Evolutionary conservation across 2,797 vertebrate species (phyloP), one percentile per base, ranked within the genome.

Genomic region (Eurystomus glaucurus): DNA sequence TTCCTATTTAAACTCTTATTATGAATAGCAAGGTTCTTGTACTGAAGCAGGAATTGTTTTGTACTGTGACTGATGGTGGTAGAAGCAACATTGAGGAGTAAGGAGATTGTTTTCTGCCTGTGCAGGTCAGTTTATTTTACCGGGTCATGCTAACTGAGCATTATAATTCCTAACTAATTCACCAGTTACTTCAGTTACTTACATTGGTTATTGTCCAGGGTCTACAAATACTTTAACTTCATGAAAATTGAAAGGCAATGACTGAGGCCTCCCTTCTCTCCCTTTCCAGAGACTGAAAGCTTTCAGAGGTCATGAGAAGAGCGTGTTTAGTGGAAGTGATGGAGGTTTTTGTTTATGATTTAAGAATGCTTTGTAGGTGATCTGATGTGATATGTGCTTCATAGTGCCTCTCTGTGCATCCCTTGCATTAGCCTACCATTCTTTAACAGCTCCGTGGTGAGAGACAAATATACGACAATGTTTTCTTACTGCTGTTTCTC

Each of bases 401-500:
- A 6, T 51, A 71, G 77, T 41, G 23, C 19, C 14, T 10, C 12
- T 15, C 26, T 37, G 4, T 0, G 5, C 18, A 51, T 52, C 39
- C 85, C 45, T 31, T 57, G 3, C 51, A 20, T 88, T 77, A 65
- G 51, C 43, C 26, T 51, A 17, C 37, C 26, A 9, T 68, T 52
- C 50, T 86, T 23, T 85, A 60, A 54, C 43, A 66, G 29, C 25
- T 88, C 51, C 52, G 20, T 20, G 17, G 3, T 48, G 75, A 79
- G 69, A 91, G 75, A 82, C 68, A 94, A 92, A 78, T 82, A 90
- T 18, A 51, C 66, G 69, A 68, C 50, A 31, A 62, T 78, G 31
- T 79, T 88, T 96, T 85, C 82, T 93, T 96, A 64, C 35, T 88
- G 13, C 58, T 94, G 66, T 85, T 88, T 90, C 54, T 93, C 76